A percentile compares a stretch with the other conserved stretches of the same genome.
Conservation (phyloP, 2,113 vertebrate genomes). For the Thunnus maccoyii region DNA sequence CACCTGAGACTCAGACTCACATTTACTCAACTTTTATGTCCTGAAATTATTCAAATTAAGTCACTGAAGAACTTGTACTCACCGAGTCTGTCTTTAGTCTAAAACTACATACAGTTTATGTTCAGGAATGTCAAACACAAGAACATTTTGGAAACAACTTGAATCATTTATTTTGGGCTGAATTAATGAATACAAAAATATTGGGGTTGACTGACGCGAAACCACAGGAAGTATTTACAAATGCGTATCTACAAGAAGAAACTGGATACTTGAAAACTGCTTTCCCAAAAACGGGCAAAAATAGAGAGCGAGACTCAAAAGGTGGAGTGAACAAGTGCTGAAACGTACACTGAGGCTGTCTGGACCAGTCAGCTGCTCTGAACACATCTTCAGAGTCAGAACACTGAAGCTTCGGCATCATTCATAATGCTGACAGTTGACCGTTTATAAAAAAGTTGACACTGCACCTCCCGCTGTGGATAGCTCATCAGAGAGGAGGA, state of each 20-base stretch:
- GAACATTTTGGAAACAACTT: conserved; percentile 32
- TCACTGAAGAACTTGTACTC: no score
- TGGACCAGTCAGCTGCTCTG: conserved; percentile 16
- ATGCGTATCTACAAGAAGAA: conserved; percentile 78
- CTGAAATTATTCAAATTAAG: no score
- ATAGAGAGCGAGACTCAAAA: conserved; percentile 17
- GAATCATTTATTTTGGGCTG: conserved; percentile 69
- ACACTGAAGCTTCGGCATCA: not conserved
- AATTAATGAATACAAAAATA: conserved; percentile 76
- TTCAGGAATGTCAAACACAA: not conserved
- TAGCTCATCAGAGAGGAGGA: not conserved
- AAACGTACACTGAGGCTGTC: conserved; percentile 12
- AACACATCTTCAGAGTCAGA: conserved; percentile 1
- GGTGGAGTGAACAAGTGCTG: conserved; percentile 40
- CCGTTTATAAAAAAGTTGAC: conserved; percentile 18
- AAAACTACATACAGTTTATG: no score
- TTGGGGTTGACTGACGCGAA: conserved; percentile 28
- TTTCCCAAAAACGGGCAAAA: conserved; percentile 37
- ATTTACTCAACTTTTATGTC: no score
- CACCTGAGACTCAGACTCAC: no score
- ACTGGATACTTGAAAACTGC: conserved; percentile 35
- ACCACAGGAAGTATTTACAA: conserved; percentile 82
- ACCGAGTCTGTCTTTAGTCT: no score
- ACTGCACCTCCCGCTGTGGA: not conserved
- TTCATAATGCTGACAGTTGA: conserved; percentile 10